phyloP scores from a whole-genome alignment of 2,797 vertebrate genomes.

The Channa striata region DNA sequence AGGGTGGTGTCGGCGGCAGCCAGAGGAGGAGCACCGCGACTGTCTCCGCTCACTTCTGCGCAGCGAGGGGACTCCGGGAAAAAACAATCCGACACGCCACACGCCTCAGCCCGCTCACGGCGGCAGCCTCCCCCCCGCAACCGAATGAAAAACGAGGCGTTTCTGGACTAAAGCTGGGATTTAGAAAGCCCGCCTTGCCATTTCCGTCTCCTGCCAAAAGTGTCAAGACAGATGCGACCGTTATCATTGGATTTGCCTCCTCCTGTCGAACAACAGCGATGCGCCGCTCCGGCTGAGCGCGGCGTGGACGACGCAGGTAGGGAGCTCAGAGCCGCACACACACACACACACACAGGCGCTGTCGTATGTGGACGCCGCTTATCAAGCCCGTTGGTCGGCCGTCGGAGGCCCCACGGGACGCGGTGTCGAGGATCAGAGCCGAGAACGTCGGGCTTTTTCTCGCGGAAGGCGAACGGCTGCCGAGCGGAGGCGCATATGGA shows the following conservation, averaged over 20 bases:
- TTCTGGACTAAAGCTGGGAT: constrained; percentile 63
- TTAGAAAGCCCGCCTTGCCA: constrained; percentile 44
- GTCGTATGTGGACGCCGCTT: constrained; percentile 33
- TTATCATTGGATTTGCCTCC: constrained; percentile 79
- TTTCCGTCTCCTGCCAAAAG: constrained; percentile 49
- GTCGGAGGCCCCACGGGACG: constrained; percentile 3
- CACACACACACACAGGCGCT: constrained; percentile 59
- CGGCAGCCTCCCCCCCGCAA: not conserved
- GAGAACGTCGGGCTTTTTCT: constrained; percentile 29
- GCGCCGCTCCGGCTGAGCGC: constrained; percentile 75
- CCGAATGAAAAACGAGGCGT: constrained; percentile 16
- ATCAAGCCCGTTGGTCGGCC: not conserved
- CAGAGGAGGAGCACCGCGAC: constrained; percentile 78
- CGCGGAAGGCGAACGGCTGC: constrained; percentile 28
- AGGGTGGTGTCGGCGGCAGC: constrained; percentile 79
- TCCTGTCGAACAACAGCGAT: constrained; percentile 70
- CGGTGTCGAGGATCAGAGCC: constrained; percentile 29
- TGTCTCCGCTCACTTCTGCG: constrained; percentile 80
- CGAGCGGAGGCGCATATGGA: constrained; percentile 64
- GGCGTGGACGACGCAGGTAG: constrained; percentile 80
- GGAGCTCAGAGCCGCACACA: constrained; percentile 47
- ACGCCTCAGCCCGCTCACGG: constrained; percentile 45
- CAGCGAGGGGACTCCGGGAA: constrained; percentile 83
- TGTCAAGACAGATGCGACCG: constrained; percentile 64
- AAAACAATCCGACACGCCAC: constrained; percentile 79